Evolutionary conservation across 2,888 invertebrate species (phyloP).

Genomic region (Coecobrya sp.): DNA sequence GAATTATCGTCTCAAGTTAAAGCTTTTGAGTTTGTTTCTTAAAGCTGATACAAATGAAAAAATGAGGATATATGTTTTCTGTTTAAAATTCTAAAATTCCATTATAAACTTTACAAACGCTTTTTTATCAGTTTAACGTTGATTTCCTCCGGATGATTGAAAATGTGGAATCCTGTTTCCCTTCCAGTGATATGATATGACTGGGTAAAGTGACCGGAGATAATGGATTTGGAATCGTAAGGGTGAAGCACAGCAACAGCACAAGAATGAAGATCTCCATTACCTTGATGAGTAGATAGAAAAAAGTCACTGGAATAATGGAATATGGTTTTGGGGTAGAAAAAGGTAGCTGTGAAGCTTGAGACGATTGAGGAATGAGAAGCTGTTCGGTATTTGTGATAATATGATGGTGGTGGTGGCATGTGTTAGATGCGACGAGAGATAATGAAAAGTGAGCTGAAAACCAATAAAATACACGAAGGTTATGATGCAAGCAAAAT

Average conservation of each 20-base stretch:
- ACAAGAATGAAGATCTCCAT: conserved; percentile 17
- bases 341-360: conserved; percentile 14
- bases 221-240: conserved; percentile 60
- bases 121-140: conserved; percentile 27
- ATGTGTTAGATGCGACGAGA: conserved; percentile 72
- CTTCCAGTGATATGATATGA: conserved; percentile 52
- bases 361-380: background rate
- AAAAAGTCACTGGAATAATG: background rate
- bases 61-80: background rate
- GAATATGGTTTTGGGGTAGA: conserved; percentile 32
- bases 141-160: conserved; percentile 63
- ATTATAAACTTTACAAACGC: background rate
- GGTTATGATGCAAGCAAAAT: conserved; percentile 26
- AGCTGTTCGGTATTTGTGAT: background rate
- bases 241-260: background rate
- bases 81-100: conserved; percentile 47
- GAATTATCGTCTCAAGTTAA: background rate
- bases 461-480: conserved; percentile 31
- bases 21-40: conserved; percentile 3
- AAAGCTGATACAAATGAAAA: background rate
- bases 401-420: conserved; percentile 44
- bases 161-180: conserved; percentile 71
- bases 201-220: conserved; percentile 48
- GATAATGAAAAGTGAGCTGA: conserved; percentile 69
- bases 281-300: background rate